Evolutionary conservation across 1,140 invertebrate species (phyloP), one percentile per base, ranked within the genome.

Genomic region (Frieseomelitta varia): DNA sequence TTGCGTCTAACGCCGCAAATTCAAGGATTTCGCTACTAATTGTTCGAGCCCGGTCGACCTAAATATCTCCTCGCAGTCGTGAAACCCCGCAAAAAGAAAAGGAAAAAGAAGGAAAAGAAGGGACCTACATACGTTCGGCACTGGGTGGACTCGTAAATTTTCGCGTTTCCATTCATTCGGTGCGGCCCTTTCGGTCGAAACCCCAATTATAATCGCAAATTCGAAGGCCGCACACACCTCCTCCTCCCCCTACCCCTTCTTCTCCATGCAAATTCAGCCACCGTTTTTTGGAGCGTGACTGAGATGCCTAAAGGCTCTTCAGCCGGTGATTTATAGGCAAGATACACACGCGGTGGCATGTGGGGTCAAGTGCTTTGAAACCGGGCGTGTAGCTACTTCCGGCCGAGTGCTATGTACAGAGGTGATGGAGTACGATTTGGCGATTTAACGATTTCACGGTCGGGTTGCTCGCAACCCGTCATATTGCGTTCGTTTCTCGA

Each of bases 391-490:
- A 71, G 27, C 53, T 58, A 71, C 68, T 73, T 65, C 56, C 56
- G 34, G 19, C 53, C 76, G 73, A 84, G 67, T 24, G 81, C 34
- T 65, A 27, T 71, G 30, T n/a, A 78, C 65, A 47, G 34, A 53
- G n/a, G 53, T n/a, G 81, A 72, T 58, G 68, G 21, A 27, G n/a
- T 53, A 27, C 56, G 55, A 84, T 65, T 65, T 19, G 77, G 39
- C 68, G 65, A 83, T 78, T 78, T 58, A 83, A 69, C 74, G 55
- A 84, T 69, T 84, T 79, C 47, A 63, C 56, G 65, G n/a, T 61
- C 27, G 30, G 19, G n/a, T 11, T 61, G 58, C n/a, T 61, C 58
- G 58, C n/a, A 47, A 8, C 14, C 21, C 58, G 4, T 4, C 24
- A 61, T 61, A 61, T 4, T 56, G 27, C 10, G 19, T n/a, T 27